These are phyloP conservation scores for Tipula confusa DNA, from an alignment of 2,888 invertebrate genomes.

Conservation along the genomic window DNA sequence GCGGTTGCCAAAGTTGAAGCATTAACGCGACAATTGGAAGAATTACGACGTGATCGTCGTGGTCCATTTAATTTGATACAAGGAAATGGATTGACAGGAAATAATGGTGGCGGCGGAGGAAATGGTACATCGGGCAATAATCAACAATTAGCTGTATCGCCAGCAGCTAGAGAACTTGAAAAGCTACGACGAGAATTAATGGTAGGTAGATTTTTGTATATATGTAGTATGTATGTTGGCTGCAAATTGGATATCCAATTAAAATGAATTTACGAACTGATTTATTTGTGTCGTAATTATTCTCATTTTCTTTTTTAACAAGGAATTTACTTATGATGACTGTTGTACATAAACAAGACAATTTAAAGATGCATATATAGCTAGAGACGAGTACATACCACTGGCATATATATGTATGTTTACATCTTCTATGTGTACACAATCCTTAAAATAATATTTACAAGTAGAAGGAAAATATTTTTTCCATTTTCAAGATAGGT, in stretches of 20 bases:
- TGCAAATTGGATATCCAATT: constrained; percentile 29
- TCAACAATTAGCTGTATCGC: constrained; percentile 58
- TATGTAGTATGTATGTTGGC: not conserved
- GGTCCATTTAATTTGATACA: constrained; percentile 52
- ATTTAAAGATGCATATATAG: not conserved
- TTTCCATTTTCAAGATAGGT: not conserved
- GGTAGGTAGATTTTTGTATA: constrained; percentile 58
- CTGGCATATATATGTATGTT: no score
- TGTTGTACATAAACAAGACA: not conserved
- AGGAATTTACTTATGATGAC: not conserved
- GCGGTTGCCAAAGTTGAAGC: constrained; percentile 98
- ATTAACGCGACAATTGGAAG: constrained; percentile 90
- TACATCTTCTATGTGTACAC: not conserved
- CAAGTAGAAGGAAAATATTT: not conserved
- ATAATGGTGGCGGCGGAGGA: constrained; percentile 38
- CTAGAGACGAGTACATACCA: not conserved
- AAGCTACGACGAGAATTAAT: constrained; percentile 87
- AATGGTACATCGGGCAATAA: constrained; percentile 41
- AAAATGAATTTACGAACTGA: not conserved
- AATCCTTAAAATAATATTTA: constrained; percentile 9
- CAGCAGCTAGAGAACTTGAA: constrained; percentile 84
- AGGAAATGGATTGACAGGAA: constrained; percentile 39
- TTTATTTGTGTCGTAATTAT: not conserved
- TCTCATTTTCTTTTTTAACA: not conserved
- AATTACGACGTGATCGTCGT: constrained; percentile 68